phyloP scores from a whole-genome alignment of 2,797 vertebrate species.

The Bradypodion pumilum region DNA sequence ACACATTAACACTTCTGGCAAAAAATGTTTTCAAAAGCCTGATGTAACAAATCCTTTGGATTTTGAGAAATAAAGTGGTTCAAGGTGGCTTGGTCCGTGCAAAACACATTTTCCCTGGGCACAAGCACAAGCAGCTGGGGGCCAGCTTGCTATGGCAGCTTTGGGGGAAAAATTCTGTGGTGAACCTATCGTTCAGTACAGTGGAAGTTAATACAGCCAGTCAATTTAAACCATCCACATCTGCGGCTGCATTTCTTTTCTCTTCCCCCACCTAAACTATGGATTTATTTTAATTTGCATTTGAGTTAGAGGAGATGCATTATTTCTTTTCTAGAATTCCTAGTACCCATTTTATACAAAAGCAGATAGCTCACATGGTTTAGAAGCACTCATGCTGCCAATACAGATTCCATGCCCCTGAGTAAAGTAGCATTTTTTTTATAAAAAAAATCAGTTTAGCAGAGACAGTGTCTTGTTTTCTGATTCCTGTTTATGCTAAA shows the following conservation, averaged over 20 bases:
- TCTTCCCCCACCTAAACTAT: slow-evolving; percentile 21
- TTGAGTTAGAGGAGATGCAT: slow-evolving; percentile 58
- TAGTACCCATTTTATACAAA: slow-evolving; percentile 21
- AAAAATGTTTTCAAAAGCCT: slow-evolving; percentile 53
- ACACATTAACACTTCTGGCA: slow-evolving; percentile 55
- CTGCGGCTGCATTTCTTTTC: slow-evolving; percentile 51
- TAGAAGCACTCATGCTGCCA: neutral
- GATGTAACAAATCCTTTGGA: slow-evolving; percentile 52
- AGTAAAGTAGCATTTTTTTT: neutral
- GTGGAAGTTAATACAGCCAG: slow-evolving; percentile 66
- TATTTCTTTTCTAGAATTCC: slow-evolving; percentile 62
- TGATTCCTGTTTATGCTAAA: neutral
- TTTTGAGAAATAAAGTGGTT: slow-evolving; percentile 60
- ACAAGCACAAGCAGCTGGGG: slow-evolving; percentile 47
- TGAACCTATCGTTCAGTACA: slow-evolving; percentile 55
- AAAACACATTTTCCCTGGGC: slow-evolving; percentile 42
- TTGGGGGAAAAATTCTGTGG: slow-evolving; percentile 30
- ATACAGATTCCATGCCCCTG: neutral
- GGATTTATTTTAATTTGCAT: slow-evolving; percentile 70
- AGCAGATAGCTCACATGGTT: neutral
- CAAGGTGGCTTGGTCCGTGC: slow-evolving; percentile 43
- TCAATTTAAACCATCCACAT: slow-evolving; percentile 66
- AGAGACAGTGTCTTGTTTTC: neutral
- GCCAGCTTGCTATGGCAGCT: neutral
- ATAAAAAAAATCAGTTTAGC: neutral